A percentile compares a stretch with the other conserved stretches of the same genome.
Evolutionary conservation across 2,113 vertebrate species (phyloP).

Genomic region (Microtus richardsoni): DNA sequence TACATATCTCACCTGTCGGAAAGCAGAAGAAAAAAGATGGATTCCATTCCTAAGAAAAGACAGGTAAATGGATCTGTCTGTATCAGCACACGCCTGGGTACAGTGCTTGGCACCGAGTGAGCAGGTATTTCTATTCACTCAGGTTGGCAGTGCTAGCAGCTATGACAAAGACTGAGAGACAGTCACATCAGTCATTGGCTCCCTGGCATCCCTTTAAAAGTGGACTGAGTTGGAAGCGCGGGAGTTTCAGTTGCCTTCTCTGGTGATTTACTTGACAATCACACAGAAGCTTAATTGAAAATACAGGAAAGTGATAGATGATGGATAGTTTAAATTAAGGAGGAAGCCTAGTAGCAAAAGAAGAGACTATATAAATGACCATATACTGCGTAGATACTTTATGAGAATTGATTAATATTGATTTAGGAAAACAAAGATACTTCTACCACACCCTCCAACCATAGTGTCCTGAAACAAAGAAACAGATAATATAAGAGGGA

Average conservation of each 20-base stretch:
- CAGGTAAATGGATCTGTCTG: neutral
- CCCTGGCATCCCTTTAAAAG: neutral
- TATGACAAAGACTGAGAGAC: constrained; percentile 30
- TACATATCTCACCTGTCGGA: constrained; percentile 1
- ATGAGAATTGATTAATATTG: constrained; percentile 56
- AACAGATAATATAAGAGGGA: neutral
- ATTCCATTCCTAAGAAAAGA: neutral
- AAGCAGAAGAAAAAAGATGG: constrained; percentile 14
- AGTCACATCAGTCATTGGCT: neutral
- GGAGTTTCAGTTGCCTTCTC: constrained; percentile 41
- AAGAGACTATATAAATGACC: constrained; percentile 49
- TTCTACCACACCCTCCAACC: neutral
- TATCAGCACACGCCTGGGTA: neutral
- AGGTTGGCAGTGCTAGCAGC: neutral
- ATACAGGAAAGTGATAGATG: constrained; percentile 17
- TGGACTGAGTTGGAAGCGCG: neutral
- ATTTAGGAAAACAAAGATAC: constrained; percentile 44
- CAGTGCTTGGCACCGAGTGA: neutral
- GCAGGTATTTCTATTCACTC: neutral
- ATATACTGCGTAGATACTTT: constrained; percentile 47
- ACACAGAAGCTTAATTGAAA: constrained; percentile 50
- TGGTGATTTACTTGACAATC: constrained; percentile 66
- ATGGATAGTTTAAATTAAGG: constrained; percentile 57
- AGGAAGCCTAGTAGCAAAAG: constrained; percentile 49
- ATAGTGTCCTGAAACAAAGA: constrained; percentile 38